Base-by-base conservation (phyloP, 1,140 invertebrate species). In the Drosophila teissieri region DNA sequence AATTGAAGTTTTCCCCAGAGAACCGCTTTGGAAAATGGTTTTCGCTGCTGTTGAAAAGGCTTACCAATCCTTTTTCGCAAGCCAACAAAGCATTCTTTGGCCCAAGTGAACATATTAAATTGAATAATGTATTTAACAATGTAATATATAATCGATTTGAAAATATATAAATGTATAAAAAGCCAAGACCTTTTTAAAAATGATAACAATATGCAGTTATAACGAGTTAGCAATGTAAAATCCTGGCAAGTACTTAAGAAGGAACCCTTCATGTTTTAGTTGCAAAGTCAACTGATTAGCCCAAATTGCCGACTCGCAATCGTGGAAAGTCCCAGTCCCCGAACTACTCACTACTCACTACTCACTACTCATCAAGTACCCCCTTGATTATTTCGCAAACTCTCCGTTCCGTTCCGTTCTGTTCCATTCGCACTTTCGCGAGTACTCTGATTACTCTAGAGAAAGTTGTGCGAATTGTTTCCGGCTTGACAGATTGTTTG, bases 401-500 rank as follows among this genome's bases (percentile, higher is more conserved):
- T 45, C 48, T n/a, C n/a, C 15, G 31, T 49, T 27, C 19, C n/a
- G 27, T 34, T 64, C 24, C 24, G 55, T 46, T 45, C 42, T 63
- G 19, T 19, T 19, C 19, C 19, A 19, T 64, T 37, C 36, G 27
- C 27, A 31, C 27, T 31, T 31, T 36, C 34, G 17, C 24, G 24
- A 62, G 36, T 58, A 53, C 60, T 60, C 60, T 68, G 49, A 68
- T 69, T 68, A 68, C 48, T 70, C 51, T n/a, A 3, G 42, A 31
- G 42, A 48, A 70, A 70, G 64, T 70, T 70, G 46, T 36, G 51
- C 42, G 49, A 69, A 65, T 40, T 65, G 62, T 63, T 65, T 63
- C 58, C 57, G 67, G 34, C 51, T 70, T 69, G 67, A 70, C 64
- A 56, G 67, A 70, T 70, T 70, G 67, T 70, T 70, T 70, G 67